A percentile compares a stretch with the other conserved stretches of the same genome.
Evolutionary conservation across 2,888 invertebrate genomes (phyloP).

Genomic region (Anagyrus pseudococci): DNA sequence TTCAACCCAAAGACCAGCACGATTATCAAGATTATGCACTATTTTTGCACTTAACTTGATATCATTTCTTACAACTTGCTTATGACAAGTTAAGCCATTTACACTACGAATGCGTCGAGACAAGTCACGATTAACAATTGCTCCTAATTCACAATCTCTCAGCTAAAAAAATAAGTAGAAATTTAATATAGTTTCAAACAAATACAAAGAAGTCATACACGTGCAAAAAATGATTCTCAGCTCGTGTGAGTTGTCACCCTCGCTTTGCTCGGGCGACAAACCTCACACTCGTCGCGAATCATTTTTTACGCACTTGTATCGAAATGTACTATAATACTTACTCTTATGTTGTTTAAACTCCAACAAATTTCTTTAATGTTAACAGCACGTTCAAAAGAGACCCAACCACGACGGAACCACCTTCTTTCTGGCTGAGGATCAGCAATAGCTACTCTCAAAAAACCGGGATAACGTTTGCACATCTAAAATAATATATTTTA

Average conservation of each 20-base stretch:
- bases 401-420: constrained; percentile 98
- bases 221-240: too few relatives aligned
- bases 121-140: constrained; percentile 96
- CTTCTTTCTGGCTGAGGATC: constrained; percentile 96
- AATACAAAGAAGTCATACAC: neutral
- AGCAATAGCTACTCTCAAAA: constrained; percentile 92
- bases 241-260: too few relatives aligned
- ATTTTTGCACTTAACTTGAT: constrained; percentile 92
- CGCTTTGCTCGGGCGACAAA: too few relatives aligned
- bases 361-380: constrained; percentile 99
- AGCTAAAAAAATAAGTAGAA: constrained; percentile 65
- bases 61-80: constrained; percentile 87
- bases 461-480: constrained; percentile 92
- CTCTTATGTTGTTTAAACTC: constrained; percentile 94
- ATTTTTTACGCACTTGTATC: too few relatives aligned
- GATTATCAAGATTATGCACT: constrained; percentile 87
- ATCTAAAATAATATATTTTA: constrained; percentile 68
- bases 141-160: constrained; percentile 90
- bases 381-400: constrained; percentile 94
- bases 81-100: constrained; percentile 88
- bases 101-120: constrained; percentile 92
- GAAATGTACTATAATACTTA: constrained; percentile 63
- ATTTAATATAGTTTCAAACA: neutral
- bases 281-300: too few relatives aligned
- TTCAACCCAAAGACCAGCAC: constrained; percentile 79